phyloP scores from a whole-genome alignment of 1,140 invertebrate genomes.

The Tetraneura akinire region DNA sequence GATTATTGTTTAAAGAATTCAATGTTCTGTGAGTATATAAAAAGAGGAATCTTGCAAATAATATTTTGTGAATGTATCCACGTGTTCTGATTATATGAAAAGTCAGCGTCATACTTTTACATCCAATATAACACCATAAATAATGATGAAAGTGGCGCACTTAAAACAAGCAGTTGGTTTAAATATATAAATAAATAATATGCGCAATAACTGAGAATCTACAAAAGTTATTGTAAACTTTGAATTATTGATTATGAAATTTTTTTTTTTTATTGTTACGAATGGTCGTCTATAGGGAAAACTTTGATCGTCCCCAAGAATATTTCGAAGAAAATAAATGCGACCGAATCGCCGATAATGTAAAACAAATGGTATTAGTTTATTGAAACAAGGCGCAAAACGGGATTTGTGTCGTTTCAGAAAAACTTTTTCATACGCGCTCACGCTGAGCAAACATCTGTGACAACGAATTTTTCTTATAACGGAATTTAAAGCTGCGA shows the following conservation, averaged over 20 bases:
- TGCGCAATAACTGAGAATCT: constrained; percentile 6
- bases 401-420: constrained; percentile 2
- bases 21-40: neutral
- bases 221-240: constrained; percentile 26
- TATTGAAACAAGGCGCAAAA: constrained; percentile 46
- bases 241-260: constrained; percentile 29
- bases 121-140: neutral
- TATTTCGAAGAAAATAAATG: constrained; percentile 40
- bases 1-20: too few relatives aligned
- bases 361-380: constrained; percentile 43
- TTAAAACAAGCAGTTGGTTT: constrained; percentile 8
- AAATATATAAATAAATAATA: neutral
- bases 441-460: constrained; percentile 30
- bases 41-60: neutral
- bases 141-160: neutral
- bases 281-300: neutral
- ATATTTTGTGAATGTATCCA: neutral
- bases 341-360: constrained; percentile 40
- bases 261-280: neutral
- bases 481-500: constrained; percentile 37
- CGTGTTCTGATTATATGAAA: neutral
- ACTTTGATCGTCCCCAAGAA: neutral
- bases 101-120: neutral
- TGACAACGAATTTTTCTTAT: constrained; percentile 44
- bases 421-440: constrained; percentile 33